A percentile compares a stretch with the other conserved stretches of the same genome.
phyloP scores from a whole-genome alignment of 2,888 invertebrate genomes.

The Myopa tessellatipennis region DNA sequence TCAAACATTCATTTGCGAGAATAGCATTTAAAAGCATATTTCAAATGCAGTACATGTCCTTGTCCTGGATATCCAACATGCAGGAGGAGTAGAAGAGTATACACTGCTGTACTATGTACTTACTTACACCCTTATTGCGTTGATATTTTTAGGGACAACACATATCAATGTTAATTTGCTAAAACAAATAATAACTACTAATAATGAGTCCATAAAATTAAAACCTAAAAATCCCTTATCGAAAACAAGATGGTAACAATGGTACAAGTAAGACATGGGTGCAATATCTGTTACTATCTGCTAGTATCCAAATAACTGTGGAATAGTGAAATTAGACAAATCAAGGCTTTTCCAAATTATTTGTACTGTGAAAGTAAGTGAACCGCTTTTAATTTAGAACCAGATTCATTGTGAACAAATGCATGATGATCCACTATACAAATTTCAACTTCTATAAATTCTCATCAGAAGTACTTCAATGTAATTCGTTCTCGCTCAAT shows the following conservation, averaged over 20 bases:
- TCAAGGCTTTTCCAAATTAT: slow-evolving; percentile 1
- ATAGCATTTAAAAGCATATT: background rate
- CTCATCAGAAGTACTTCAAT: background rate
- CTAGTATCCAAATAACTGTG: background rate
- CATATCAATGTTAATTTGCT: too few relatives aligned
- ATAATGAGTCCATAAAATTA: background rate
- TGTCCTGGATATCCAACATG: slow-evolving; percentile 19
- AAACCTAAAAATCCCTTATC: too few relatives aligned
- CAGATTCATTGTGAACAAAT: background rate
- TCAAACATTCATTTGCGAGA: slow-evolving; percentile 1
- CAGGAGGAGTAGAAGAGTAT: background rate
- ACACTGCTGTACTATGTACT: too few relatives aligned
- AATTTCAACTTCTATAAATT: slow-evolving; percentile 21
- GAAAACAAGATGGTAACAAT: background rate
- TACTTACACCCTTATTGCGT: too few relatives aligned
- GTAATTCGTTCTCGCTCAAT: background rate
- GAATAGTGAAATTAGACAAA: background rate
- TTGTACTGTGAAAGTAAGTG: background rate
- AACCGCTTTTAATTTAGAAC: slow-evolving; percentile 2
- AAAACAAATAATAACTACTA: too few relatives aligned
- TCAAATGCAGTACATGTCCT: slow-evolving; percentile 19
- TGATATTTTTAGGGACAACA: too few relatives aligned
- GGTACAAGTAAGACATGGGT: too few relatives aligned
- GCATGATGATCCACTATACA: too few relatives aligned
- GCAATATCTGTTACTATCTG: too few relatives aligned